Percentiles rank a stretch among this genome's conserved stretches.
Evolutionary conservation across 2,888 invertebrate genomes (phyloP).

Genomic region (Nomada ruficornis): DNA sequence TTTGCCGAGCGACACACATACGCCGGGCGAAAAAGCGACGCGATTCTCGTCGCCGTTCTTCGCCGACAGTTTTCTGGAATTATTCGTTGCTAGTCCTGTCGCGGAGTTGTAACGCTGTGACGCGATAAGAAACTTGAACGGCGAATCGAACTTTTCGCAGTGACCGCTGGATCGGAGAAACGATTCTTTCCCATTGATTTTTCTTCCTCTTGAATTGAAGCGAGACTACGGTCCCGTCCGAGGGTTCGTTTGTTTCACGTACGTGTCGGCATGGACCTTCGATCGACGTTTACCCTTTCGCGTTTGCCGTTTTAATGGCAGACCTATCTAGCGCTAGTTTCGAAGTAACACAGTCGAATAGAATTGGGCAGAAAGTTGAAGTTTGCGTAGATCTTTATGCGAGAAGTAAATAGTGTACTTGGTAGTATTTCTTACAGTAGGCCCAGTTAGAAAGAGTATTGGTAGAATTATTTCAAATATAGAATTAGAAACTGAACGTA

Average conservation of each 20-base stretch:
- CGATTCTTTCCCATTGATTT: neutral
- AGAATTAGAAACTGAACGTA: neutral
- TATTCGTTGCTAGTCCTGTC: neutral
- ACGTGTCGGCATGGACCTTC: too few species aligned
- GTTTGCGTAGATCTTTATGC: too few species aligned
- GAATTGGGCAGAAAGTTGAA: neutral
- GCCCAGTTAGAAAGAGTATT: neutral
- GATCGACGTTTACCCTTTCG: too few species aligned
- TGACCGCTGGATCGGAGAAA: neutral
- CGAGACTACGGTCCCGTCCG: too few species aligned
- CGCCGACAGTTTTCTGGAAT: neutral
- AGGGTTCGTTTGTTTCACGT: too few species aligned
- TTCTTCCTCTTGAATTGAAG: neutral
- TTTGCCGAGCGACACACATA: conserved; percentile 18
- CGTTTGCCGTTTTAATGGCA: neutral
- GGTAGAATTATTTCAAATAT: too few species aligned
- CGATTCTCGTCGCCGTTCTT: conserved; percentile 3
- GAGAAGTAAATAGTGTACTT: neutral
- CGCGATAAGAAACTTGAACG: neutral
- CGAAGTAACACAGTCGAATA: neutral
- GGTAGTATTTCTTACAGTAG: neutral
- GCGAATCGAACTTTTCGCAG: neutral
- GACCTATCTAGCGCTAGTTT: neutral
- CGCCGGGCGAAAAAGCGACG: neutral
- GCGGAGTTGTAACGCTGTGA: neutral